phyloP scores from a whole-genome alignment of 2,797 vertebrate genomes.

The Helarctos malayanus region DNA sequence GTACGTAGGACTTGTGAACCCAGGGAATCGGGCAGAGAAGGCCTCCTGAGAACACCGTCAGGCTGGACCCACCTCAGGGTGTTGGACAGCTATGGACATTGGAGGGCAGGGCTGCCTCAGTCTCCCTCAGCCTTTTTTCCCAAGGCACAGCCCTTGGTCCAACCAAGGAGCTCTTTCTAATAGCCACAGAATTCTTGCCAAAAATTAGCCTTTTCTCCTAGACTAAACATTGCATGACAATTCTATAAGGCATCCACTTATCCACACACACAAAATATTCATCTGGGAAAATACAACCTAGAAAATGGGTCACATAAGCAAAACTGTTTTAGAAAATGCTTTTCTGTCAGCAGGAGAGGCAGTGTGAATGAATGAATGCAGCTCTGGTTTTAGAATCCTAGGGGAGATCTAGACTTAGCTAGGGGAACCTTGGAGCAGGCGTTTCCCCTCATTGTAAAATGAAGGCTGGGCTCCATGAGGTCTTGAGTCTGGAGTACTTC shows the following conservation, averaged over 20 bases:
- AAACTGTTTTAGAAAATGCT: background rate
- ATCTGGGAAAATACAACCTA: background rate
- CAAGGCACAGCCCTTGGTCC: background rate
- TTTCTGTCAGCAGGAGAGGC: background rate
- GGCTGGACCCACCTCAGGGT: background rate
- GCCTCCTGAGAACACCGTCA: background rate
- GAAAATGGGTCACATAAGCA: background rate
- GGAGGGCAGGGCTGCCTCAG: background rate
- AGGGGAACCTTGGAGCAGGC: background rate
- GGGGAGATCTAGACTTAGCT: background rate
- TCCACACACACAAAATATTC: background rate
- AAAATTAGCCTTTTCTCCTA: background rate
- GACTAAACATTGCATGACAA: background rate
- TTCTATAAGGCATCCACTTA: constrained; percentile 8
- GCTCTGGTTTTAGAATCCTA: background rate
- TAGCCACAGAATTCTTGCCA: background rate
- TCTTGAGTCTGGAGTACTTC: too few species aligned
- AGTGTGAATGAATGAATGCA: background rate
- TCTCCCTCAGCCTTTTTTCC: background rate
- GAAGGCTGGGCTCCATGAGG: background rate
- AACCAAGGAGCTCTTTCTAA: background rate
- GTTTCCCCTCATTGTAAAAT: background rate
- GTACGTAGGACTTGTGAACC: background rate
- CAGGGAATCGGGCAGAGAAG: background rate
- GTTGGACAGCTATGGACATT: rapidly evolving